Conservation (phyloP, 2,113 vertebrate species). For the Pycnonotus jocosus region DNA sequence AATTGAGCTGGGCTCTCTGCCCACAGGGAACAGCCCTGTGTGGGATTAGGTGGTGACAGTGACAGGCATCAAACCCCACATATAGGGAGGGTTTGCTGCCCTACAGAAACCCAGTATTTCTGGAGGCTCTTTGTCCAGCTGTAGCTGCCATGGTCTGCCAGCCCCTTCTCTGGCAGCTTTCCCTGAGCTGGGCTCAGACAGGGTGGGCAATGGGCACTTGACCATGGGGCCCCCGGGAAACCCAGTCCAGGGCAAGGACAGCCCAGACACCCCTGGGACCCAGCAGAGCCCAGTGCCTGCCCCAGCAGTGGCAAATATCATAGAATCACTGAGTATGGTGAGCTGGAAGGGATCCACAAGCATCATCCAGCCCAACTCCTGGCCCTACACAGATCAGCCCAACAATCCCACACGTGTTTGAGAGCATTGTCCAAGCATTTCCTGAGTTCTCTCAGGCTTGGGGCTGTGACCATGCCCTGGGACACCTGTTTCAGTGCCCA, state of each 20-base stretch:
- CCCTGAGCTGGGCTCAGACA: neutral
- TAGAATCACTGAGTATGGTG: neutral
- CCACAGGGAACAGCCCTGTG: rapidly evolving
- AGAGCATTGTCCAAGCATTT: rapidly evolving
- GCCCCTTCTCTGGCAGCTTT: rapidly evolving
- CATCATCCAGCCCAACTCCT: rapidly evolving
- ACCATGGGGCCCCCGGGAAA: rapidly evolving
- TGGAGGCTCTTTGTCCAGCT: rapidly evolving
- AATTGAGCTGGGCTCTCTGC: rapidly evolving
- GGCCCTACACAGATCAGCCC: neutral
- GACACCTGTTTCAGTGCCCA: neutral
- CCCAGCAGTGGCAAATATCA: neutral
- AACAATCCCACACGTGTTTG: neutral
- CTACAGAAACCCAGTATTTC: rapidly evolving
- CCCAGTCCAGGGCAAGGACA: neutral
- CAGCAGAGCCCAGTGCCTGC: rapidly evolving
- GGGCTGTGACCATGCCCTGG: neutral
- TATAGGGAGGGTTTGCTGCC: neutral
- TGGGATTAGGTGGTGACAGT: neutral
- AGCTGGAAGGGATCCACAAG: neutral
- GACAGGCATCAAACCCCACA: neutral
- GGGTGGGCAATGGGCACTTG: neutral
- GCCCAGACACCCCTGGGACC: neutral
- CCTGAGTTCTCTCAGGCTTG: neutral
- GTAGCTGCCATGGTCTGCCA: neutral